Evolutionary conservation across 2,797 vertebrate species (phyloP), one percentile per base, ranked within the genome.

Genomic region (Thunnus albacares): DNA sequence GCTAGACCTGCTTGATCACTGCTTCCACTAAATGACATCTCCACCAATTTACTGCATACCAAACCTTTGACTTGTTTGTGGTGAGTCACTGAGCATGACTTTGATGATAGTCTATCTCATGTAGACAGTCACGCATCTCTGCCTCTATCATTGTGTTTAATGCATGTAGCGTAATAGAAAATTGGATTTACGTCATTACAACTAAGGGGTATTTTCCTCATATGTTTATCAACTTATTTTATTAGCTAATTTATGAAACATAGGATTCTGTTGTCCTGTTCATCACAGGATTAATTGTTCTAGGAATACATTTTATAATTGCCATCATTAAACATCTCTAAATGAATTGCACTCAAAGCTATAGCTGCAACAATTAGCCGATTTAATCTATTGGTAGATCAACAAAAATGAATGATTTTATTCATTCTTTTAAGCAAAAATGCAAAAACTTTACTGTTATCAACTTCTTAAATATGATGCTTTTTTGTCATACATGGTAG

Each of bases 1-100:
- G 92, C 55, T 75, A 1, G 49, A 89, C 93, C 71, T 62, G 91
- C 41, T 77, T 5, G 59, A 30, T 55, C 38, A 53, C 69, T 43
- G 10, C 33, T 75, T 75, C 2, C 13, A 9, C 9, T 30, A 6
- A 79, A 64, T 53, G 14, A 18, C 57, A 80, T 68, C 30, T 77
- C 58, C 52, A 18, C 4, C 45, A 9, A 65, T 70, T 38, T 47
- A 38, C 26, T 24, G 7, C 81, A 85, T 89, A 71, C 83, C 84
- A 72, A 52, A 15, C 49, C 20, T 64, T 13, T 75, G 72, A 75
- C 49, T 53, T 76, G 26, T 77, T 35, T 51, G 6, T 52, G 7
- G 0, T 43, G 8, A 52, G 18, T 75, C 0, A 0, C 28, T 52
- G 35, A 49, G 24, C 12, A 10, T 63, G 43, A 58, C 69, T 51